Evolutionary conservation across 2,797 vertebrate genomes (phyloP), one percentile per base, ranked within the genome.

Genomic region (Darevskia mixta): DNA sequence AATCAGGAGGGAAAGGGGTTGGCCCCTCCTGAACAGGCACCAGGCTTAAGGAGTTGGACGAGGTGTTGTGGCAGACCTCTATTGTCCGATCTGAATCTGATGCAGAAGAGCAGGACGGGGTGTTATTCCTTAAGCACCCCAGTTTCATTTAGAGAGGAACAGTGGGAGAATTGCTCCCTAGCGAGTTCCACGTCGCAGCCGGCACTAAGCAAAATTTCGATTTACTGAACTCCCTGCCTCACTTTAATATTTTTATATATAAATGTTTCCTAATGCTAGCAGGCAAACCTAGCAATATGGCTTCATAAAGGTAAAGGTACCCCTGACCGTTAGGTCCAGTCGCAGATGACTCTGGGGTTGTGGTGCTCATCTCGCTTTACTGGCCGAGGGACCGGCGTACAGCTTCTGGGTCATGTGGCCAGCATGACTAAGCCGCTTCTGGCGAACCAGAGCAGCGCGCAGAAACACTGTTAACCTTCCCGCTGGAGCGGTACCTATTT

Each of bases 1-100:
- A 71, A 49, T 95, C 96, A 5, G 96, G 93, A 4, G 92, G 72
- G 32, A 23, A 90, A 2, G 93, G 91, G 8, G 92, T 90, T 3
- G 92, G 90, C 5, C 97, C 97, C 84, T 96, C 95, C 73, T 96
- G 96, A 86, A 97, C 94, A 1, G 97, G 97, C 86, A 95, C 69
- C 1, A 99, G 89, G 85, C 95, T 98, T 90, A 99, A 94, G 38
- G 93, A 97, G 84, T 98, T 98, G 18, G 98, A 97, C 82, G 97
- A 88, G 0, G 98, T 96, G 95, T 97, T 98, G 96, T 98, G 98
- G 96, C 97, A 98, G 90, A 99, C 98, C 88, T 98, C 97, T 95
- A 98, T 96, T 93, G 96, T 90, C 92, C 96, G 98, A 43, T 98
- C 97, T 1, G 97, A 98, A 96, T 98, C 99, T 99, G 95, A 78